Evolutionary conservation across 2,888 invertebrate species (phyloP), one percentile per base, ranked within the genome.

Genomic region (Morpho helenor): DNA sequence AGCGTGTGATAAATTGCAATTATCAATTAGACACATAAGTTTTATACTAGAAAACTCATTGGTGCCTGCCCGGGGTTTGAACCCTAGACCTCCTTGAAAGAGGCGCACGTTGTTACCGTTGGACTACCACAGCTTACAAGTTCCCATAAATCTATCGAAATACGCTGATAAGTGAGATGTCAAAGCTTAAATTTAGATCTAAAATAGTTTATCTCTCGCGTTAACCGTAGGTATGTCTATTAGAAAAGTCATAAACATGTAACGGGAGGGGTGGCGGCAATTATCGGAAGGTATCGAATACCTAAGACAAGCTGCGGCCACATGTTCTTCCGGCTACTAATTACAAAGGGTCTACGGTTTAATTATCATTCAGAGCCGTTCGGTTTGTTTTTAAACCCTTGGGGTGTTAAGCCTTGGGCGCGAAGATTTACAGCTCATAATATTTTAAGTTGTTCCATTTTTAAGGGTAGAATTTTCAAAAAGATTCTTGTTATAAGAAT

Each of bases 321-420:
- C 68, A 80, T 73, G 77, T 70, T 72, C 76, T 87, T 87, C 87
- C 86, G 84, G 81, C 71, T 66, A 68, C 77, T 81, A 81, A 86
- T 82, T 79, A 78, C 75, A 75, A 75, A 76, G 79, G 77, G 76
- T 52, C 66, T 70, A 68, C 66, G 63, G 65, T 77, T 79, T 80
- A 82, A 84, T 85, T 77, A 70, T 68, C 64, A 61, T 64, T 62
- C 63, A 63, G 68, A 72, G 72, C 71, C 70, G 72, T 68, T 60
- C 31, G 56, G 62, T 66, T 71, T 67, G 66, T 65, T 68, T 70
- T 64, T 63, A 65, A 66, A 65, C 67, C 63, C 63, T 59, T 41
- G 52, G 60, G 61, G 66, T 63, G 66, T 64, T 66, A 64, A 62
- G 57, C 57, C 52, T 52, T 49, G 47, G 52, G 61, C 50, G 62